Percentiles rank a stretch among this genome's conserved stretches.
Evolutionary conservation across 64 coral and sea anemone genomes (phyloP).

Genomic region (Porites lutea): DNA sequence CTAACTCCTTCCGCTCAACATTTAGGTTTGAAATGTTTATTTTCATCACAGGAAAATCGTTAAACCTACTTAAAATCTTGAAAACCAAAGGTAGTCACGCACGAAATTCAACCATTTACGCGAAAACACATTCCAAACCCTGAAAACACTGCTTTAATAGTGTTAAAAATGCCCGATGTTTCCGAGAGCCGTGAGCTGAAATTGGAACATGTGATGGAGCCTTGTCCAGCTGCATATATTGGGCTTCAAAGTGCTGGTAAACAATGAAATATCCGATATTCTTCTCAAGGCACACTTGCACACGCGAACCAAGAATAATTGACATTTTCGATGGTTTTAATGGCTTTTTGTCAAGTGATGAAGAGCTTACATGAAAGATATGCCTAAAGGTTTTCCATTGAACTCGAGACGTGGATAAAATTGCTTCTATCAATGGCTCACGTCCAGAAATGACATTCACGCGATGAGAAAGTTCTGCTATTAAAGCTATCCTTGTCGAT

Average conservation of each 20-base stretch:
- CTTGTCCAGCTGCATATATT: background rate
- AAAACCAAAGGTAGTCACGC: no score
- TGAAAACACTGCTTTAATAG: background rate
- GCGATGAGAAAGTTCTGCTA: no score
- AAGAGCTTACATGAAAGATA: background rate
- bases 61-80: no score
- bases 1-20: no score
- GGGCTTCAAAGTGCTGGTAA: background rate
- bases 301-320: conserved; percentile 27
- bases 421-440: background rate
- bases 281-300: background rate
- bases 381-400: background rate
- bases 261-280: conserved; percentile 17
- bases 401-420: background rate
- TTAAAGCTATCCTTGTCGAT: no score
- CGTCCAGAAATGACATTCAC: no score
- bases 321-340: conserved; percentile 28
- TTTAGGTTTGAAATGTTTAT: no score
- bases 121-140: no score
- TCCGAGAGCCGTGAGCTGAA: background rate
- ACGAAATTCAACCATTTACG: no score
- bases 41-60: no score
- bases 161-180: conserved; percentile 1
- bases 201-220: background rate
- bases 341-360: background rate